These are phyloP conservation scores for Eulithis testata DNA, from an alignment of 2,888 invertebrate species.

Conservation along the genomic window DNA sequence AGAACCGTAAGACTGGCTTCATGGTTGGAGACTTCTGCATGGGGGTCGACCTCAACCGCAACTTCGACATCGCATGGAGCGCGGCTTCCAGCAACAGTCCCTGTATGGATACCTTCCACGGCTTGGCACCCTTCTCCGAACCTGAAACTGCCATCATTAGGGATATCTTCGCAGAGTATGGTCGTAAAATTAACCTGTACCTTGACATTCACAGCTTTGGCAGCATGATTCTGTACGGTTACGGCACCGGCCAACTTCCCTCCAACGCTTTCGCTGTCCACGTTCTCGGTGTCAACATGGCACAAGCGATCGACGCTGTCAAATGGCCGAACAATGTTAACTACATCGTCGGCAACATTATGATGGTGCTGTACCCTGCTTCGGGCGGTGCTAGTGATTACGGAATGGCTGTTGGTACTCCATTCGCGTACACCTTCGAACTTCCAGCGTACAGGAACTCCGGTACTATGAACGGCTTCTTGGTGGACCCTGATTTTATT, in stretches of 20 bases:
- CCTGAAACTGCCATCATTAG: conserved; percentile 85
- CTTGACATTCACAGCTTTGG: conserved; percentile 90
- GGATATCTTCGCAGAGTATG: conserved; percentile 78
- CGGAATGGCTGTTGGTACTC: conserved; percentile 76
- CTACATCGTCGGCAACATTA: conserved; percentile 80
- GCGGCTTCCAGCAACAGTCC: conserved; percentile 68
- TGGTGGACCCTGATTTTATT: conserved; percentile 83
- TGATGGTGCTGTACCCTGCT: conserved; percentile 80
- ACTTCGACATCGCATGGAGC: conserved; percentile 88
- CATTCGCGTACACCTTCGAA: conserved; percentile 86
- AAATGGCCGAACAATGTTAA: conserved; percentile 63
- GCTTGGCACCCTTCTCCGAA: conserved; percentile 86
- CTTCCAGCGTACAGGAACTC: conserved; percentile 74
- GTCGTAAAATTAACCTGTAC: conserved; percentile 84
- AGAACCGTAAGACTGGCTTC: conserved; percentile 78
- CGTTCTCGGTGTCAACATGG: conserved; percentile 61
- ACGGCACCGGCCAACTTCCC: conserved; percentile 66
- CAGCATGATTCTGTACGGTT: conserved; percentile 76
- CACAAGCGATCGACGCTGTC: conserved; percentile 66
- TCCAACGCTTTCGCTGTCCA: conserved; percentile 69
- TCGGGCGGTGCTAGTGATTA: conserved; percentile 88
- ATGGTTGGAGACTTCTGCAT: conserved; percentile 67
- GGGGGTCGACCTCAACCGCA: conserved; percentile 90
- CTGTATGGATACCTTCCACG: conserved; percentile 86
- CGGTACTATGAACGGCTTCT: conserved; percentile 70